Evolutionary conservation across 92 coral and sea anemone genomes (phyloP), one percentile per base, ranked within the genome.

Genomic region (Parazoanthus atlanticus): DNA sequence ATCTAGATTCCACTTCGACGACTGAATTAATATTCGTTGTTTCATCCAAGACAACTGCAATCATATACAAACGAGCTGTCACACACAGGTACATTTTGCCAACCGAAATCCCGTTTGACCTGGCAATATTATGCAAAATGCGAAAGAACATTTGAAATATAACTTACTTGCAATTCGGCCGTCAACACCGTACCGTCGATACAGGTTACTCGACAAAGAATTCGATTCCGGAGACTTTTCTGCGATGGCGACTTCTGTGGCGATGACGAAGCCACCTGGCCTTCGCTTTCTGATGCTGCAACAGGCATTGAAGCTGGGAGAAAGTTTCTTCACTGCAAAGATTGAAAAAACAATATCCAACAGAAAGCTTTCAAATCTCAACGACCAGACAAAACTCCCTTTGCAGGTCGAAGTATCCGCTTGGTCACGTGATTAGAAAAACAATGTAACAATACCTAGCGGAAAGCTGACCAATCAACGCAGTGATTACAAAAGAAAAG

Each of bases 151-250:
- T 26, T 17, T 30, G 21, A 74, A 47, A 47, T 46, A 11, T 49
- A 28, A 74, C 94, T 88, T 90, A 95, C 99, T 86, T 96, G 97
- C 71, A 96, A 86, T 74, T 97, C 98, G 46, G 96, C 93, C 33
- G 94, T 93, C 64, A 97, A 91, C 36, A 90, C 93, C 17, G 96
- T 94, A 46, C 98, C 98, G 88, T 97, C 99, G 64, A 97, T 89
- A 81, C 96, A 94, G 8, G 97, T 93, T 54, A 97, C 94, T 26
- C 92, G 95, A 81, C 99, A 97, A 3, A 93, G 90, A 70, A 97
- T 88, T 49, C 95, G 93, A 86, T 97, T 97, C 80, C 95, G 91
- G 33, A 94, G 94, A n/a, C 91, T 88, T 86, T 93, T 97, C 89
- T 92, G 90, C 32, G 87, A 70, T 31, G 74, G 89, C 29, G 90